Percentiles rank a stretch among this genome's conserved stretches.
These are phyloP conservation scores for Anseranas semipalmata DNA, from an alignment of 2,113 vertebrate species.

Conservation along the genomic window DNA sequence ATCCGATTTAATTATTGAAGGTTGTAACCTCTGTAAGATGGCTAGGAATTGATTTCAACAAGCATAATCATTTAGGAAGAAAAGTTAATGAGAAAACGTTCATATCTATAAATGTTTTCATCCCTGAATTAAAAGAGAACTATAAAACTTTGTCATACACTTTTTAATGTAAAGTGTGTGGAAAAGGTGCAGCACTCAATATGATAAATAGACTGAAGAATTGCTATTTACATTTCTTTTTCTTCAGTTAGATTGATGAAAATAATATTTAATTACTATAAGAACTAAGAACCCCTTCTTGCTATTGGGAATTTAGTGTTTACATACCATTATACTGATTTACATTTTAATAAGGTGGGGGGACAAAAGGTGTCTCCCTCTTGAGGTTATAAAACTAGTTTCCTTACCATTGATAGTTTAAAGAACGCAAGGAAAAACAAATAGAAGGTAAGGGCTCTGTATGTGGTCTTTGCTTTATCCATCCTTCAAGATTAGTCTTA, in stretches of 20 bases:
- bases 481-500: background rate
- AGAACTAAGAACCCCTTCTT: background rate
- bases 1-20: slow-evolving; percentile 61
- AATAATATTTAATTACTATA: slow-evolving; percentile 12
- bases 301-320: background rate
- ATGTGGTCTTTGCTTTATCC: background rate
- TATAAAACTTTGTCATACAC: background rate
- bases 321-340: background rate
- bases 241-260: background rate
- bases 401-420: background rate
- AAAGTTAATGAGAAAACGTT: slow-evolving; percentile 65
- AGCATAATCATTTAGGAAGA: slow-evolving; percentile 56
- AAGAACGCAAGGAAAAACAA: background rate
- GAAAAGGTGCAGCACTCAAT: background rate
- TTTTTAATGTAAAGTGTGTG: background rate
- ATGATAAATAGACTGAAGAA: slow-evolving; percentile 58
- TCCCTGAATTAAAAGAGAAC: slow-evolving; percentile 29
- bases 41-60: slow-evolving; percentile 52
- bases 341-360: background rate
- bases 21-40: slow-evolving; percentile 51
- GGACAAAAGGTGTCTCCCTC: slow-evolving; percentile 3
- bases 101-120: slow-evolving; percentile 43
- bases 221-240: slow-evolving; percentile 26
- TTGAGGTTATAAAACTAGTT: background rate
- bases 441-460: background rate